Percentiles rank a stretch among this genome's conserved stretches.
These are phyloP conservation scores for Tachina lurida DNA, from an alignment of 2,888 invertebrate genomes.

Conservation along the genomic window DNA sequence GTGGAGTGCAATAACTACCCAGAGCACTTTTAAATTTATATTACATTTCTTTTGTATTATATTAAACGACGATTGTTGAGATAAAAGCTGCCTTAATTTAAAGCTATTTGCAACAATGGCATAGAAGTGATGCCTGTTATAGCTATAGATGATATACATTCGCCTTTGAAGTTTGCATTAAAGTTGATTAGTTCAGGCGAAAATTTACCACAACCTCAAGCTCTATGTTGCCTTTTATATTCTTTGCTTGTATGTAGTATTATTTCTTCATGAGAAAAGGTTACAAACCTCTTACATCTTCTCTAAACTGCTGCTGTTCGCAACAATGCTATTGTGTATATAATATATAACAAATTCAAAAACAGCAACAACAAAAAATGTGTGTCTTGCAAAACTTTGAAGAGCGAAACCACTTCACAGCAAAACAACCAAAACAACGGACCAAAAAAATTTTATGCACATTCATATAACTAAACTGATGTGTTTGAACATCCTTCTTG, in stretches of 20 bases:
- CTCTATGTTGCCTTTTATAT: background rate
- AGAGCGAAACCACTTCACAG: conserved; percentile 41
- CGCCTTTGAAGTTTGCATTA: background rate
- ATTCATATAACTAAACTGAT: background rate
- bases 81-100: no score
- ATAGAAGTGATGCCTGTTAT: no score
- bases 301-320: background rate
- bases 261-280: background rate
- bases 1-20: no score
- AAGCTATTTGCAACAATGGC: no score
- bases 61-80: no score
- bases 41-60: no score
- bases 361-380: conserved; percentile 3
- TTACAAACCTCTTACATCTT: background rate
- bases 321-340: conserved; percentile 1
- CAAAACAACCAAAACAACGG: conserved; percentile 39
- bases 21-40: no score
- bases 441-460: conserved; percentile 16
- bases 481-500: background rate
- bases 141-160: no score
- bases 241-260: background rate
- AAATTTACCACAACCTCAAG: background rate
- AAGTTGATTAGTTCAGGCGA: background rate
- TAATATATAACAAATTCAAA: background rate
- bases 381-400: conserved; percentile 31